These are phyloP conservation scores for Dipodomys ordii DNA, from an alignment of 2,113 vertebrate species.

Conservation along the genomic window DNA sequence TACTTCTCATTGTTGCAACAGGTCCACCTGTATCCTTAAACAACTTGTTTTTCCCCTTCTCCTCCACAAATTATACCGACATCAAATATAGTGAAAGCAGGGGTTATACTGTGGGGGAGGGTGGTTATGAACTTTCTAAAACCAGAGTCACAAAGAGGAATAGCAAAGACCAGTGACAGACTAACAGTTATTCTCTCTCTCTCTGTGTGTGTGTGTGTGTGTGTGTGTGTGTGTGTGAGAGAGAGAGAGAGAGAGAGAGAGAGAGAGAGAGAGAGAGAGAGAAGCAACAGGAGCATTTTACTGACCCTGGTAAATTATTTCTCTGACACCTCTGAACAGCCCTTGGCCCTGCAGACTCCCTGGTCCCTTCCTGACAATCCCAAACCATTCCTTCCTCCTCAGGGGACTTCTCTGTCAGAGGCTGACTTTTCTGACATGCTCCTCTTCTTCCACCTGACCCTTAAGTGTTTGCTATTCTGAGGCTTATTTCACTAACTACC, in stretches of 20 bases:
- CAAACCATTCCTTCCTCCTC: not conserved
- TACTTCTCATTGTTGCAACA: too few relatives aligned
- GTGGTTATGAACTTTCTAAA: not conserved
- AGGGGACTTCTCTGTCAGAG: not conserved
- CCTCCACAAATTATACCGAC: too few relatives aligned
- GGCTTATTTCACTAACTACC: too few relatives aligned
- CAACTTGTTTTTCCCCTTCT: too few relatives aligned
- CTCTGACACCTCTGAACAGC: not conserved
- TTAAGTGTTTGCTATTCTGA: not conserved
- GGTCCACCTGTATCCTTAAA: too few relatives aligned
- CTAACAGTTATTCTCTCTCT: not conserved
- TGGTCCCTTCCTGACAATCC: accelerated
- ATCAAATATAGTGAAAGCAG: too few relatives aligned
- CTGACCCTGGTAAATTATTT: not conserved
- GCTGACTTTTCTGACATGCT: not conserved
- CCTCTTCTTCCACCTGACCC: not conserved
- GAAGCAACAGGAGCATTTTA: not conserved
- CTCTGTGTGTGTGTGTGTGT: too few relatives aligned
- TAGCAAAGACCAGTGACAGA: not conserved
- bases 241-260: too few relatives aligned
- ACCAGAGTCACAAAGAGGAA: not conserved
- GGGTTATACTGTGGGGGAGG: too few relatives aligned
- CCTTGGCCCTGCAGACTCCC: not conserved
- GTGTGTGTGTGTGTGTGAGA: not conserved
- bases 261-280: too few relatives aligned